Evolutionary conservation across 1,140 invertebrate species (phyloP), one percentile per base, ranked within the genome.

Genomic region (Leptinotarsa texana): DNA sequence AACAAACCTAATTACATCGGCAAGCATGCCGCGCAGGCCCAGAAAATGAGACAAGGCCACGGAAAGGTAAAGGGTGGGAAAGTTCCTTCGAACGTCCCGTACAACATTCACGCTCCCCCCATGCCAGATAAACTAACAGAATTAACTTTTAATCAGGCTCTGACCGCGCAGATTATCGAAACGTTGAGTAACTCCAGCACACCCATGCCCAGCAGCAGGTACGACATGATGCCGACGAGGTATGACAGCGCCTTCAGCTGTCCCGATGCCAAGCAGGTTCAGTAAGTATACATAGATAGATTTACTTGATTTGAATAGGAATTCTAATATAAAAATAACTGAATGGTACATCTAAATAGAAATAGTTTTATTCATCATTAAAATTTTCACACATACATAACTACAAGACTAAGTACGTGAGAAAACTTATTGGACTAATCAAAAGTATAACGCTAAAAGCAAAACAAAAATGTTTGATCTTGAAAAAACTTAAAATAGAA

Each of bases 11-110:
- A 84, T 77, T 84, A 84, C 72, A 83, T 84, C 13, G 83, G 83
- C 11, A 85, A 85, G 77, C 84, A 85, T 77, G 84, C 84, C 5
- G 80, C 83, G 69, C 84, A 85, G 80, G 84, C 83, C 4, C 84
- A 84, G 72, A 85, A 84, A 79, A 73, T 80, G 11, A 70, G 76
- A n/a, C 72, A 68, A 18, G 21, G 21, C 13, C 73, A 77, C 42
- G 49, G 70, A 13, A 82, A 80, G 70, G 27, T 79, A 33, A 79
- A 75, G 49, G 69, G 51, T 13, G 63, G 77, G 13, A 76, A 76
- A 66, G 57, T 69, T 21, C 42, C 61, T 4, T n/a, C 42, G 13
- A 66, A 67, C 63, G 72, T 66, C 13, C 75, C 74, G 33, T 70
- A 73, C 13, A 75, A 73, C 62, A 74, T 75, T 74, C 74, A 78